Conservation (phyloP, 1,140 invertebrate genomes). For the Sitobion miscanthi region DNA sequence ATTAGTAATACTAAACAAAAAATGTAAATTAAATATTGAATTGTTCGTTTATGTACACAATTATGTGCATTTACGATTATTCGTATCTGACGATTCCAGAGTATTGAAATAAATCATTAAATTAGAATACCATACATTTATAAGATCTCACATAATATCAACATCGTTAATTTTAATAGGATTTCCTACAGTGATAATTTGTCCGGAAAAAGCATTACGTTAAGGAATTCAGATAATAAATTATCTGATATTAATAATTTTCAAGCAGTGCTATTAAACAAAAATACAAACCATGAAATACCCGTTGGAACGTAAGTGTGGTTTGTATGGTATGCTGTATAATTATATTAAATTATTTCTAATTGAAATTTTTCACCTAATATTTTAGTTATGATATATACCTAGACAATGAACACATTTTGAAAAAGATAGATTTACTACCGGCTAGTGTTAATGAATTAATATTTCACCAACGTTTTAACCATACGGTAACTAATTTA, state of each 20-base stretch:
- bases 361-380: background rate
- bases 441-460: slow-evolving; percentile 6
- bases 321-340: background rate
- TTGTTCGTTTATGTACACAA: background rate
- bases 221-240: background rate
- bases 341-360: background rate
- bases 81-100: background rate
- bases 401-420: background rate
- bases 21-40: background rate
- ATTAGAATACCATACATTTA: background rate
- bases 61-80: background rate
- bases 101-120: background rate
- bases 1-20: background rate
- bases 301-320: background rate
- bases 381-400: background rate
- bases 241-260: background rate
- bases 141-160: background rate
- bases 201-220: background rate
- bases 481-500: background rate
- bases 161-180: background rate
- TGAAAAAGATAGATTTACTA: background rate
- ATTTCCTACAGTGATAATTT: background rate
- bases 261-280: background rate
- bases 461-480: background rate
- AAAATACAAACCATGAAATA: background rate